Evolutionary conservation across 2,888 invertebrate species (phyloP), one percentile per base, ranked within the genome.

Genomic region (Celastrina argiolus): DNA sequence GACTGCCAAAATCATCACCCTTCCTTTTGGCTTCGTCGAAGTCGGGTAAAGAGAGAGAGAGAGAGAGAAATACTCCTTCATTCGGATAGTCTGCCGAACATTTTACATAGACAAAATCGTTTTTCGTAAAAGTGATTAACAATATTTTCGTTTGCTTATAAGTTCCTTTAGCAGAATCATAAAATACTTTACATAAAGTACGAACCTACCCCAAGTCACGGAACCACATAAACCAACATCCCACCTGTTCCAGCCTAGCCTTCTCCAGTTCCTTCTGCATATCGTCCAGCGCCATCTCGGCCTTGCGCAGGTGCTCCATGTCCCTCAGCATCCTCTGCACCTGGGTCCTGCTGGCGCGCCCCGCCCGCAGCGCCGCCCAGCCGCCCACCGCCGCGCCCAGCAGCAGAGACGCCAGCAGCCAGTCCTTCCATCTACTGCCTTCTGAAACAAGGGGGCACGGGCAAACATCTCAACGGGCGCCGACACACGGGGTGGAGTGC

Each of bases 281-380:
- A 79, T 96, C 95, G 78, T 95, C 94, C 42, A 98, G 89, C 8
- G 96, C 96, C 78, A 96, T 93, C 85, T 98, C 98, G 0, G 98
- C 98, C 78, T 95, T 95, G 76, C 97, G 95, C 72, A 98, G 92
- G 75, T 96, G 95, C 78, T 98, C 98, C 96, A 98, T 97, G 76
- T 98, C 97, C 72, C 95, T 94, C 82, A 98, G 95, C 97, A 99
- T 98, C 69, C 97, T 94, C 73, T 95, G 94, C 70, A 99, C 92
- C 82, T 99, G 96, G 70, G 93, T 92, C 76, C 97, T 95, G 42
- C 97, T 97, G 78, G 95, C 95, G 78, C 97, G 96, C 80, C 97
- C 97, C 74, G 98, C 97, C 68, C 96, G 94, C 84, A 97, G 95
- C 34, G 97, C 98, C 84, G 97, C 97, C 97, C 97, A 98, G 75